Evolutionary conservation across 2,888 invertebrate genomes (phyloP).

Genomic region (Macaria liturata): DNA sequence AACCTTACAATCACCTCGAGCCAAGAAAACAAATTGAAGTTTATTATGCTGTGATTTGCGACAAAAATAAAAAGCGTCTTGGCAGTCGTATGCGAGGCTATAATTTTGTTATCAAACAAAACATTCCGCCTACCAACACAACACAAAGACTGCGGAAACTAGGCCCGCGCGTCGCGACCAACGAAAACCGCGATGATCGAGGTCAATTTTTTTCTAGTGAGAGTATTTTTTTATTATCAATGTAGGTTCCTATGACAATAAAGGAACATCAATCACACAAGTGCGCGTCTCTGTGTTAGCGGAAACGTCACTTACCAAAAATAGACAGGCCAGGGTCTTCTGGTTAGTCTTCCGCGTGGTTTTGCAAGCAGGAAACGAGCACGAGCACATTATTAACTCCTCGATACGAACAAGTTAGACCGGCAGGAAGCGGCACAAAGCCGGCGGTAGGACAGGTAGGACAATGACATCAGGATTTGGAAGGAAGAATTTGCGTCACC

Average conservation of each 20-base stretch:
- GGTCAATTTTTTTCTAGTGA: conserved; percentile 43
- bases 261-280: conserved; percentile 32
- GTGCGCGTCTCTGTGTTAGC: conserved; percentile 48
- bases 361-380: conserved; percentile 57
- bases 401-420: conserved; percentile 36
- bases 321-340: conserved; percentile 74
- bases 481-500: conserved; percentile 70
- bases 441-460: conserved; percentile 60
- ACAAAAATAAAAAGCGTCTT: conserved; percentile 9
- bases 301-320: conserved; percentile 71
- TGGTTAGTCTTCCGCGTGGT: conserved; percentile 62
- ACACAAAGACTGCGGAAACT: conserved; percentile 55
- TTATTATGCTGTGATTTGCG: not conserved
- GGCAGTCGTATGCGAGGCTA: not conserved
- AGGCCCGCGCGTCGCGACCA: conserved; percentile 48
- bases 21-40: no score
- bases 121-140: conserved; percentile 40
- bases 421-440: conserved; percentile 49
- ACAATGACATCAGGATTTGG: conserved; percentile 74
- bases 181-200: conserved; percentile 29
- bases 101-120: conserved; percentile 44
- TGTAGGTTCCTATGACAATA: conserved; percentile 11
- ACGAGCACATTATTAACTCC: conserved; percentile 32
- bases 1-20: no score
- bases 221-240: conserved; percentile 34